Base-by-base conservation (phyloP, 2,113 vertebrate genomes). In the Silurus meridionalis region DNA sequence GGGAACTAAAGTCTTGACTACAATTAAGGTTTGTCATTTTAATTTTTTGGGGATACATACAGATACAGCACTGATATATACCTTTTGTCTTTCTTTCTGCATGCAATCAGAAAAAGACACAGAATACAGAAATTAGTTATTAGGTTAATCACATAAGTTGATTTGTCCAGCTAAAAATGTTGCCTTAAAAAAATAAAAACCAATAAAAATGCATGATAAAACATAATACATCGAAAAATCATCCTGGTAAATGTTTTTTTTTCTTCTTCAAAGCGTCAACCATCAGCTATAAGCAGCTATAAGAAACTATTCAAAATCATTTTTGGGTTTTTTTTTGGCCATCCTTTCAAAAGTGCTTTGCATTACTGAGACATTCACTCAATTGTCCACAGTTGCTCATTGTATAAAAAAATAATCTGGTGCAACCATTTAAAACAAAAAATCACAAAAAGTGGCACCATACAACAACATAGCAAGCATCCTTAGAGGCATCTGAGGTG, bases 1-100 rank as follows among this genome's bases (percentile, higher is more conserved):
- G 7, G 21, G 11, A 52, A 48, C 19, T 60, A 72, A 37, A 61
- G 23, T 7, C 46, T 61, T 21, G 61, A 2, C n/a, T 64, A 21
- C 60, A 37, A 64, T 64, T 67, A 64, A 37, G 2, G 25, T 19
- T 37, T 67, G 8, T 55, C 23, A 25, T 50, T 63, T 63, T 50
- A 84, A 13, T n/a, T 57, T 77, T 58, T 25, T 21, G 3, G 53
- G 17, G 53, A 79, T 9, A 58, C 53, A 15, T 55, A 77, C 8
- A 55, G 21, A 53, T 14, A 15, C 6, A 53, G 14, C n/a, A 63
- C 23, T 2, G n/a, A 67, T 58, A 52, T 94, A 89, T 94, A 96
- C 95, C 95, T 95, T 95, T 95, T 0, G 92, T 92, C 85, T 92
- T 92, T 90, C 95, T 95, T 37, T 95, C 96, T 95, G 93, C 55